Base-by-base conservation (phyloP, 1,140 invertebrate species). In the Bradysia coprophila region DNA sequence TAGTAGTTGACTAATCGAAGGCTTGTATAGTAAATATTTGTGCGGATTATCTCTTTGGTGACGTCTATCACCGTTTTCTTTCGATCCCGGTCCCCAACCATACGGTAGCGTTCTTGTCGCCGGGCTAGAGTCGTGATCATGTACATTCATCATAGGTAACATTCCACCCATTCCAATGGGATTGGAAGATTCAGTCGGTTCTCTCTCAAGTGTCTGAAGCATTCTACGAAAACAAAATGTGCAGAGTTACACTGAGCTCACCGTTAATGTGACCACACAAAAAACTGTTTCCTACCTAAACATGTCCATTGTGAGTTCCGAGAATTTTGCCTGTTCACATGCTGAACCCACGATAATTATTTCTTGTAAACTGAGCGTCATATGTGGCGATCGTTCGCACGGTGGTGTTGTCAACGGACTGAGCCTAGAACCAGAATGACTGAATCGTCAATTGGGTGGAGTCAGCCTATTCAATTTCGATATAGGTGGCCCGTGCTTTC, bases 221-320 rank as follows among this genome's bases (percentile, higher is more conserved):
- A 98, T 95, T 49, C 91, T 54, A 38, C 4, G n/a, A n/a, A n/a
- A n/a, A 42, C 13, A 5, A 36, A 21, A n/a, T n/a, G n/a, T n/a
- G n/a, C n/a, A n/a, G n/a, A n/a, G n/a, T n/a, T 38, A 13, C 9
- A 24, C 13, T 41, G 8, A 16, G 16, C 13, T 19, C 13, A 15
- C n/a, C n/a, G n/a, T n/a, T n/a, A n/a, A n/a, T n/a, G n/a, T n/a
- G n/a, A n/a, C n/a, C n/a, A n/a, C n/a, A n/a, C n/a, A n/a, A n/a
- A n/a, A n/a, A n/a, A n/a, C n/a, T n/a, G n/a, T n/a, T n/a, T 3
- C 40, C 46, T 46, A 56, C 54, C 58, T 71, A 59, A 91, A 98
- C 92, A 97, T 98, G 64, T 98, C 93, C 68, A 98, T 81, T 16
- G 93, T 95, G 42, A 97, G 66, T 63, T 96, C 92, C 49, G 89